Base-by-base conservation (phyloP, 2,888 invertebrate species). In the Eulithis prunata region DNA sequence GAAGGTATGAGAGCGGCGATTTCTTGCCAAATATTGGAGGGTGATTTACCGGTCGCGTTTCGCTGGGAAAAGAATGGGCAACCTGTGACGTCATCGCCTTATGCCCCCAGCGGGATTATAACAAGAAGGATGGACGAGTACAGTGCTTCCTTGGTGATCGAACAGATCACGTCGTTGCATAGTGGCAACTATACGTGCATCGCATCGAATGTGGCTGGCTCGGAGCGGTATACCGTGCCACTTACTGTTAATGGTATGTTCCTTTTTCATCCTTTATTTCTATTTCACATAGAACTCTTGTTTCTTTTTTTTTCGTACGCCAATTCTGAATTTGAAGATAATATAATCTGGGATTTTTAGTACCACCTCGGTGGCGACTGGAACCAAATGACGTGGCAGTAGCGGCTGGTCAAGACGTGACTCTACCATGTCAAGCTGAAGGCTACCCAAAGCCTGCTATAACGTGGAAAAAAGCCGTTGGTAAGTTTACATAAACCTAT, bases 121-220 rank as follows among this genome's bases (percentile, higher is more conserved):
- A 91, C 91, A 4, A 78, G 91, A 59, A 93, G 96, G 62, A 94
- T 96, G 85, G 97, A 98, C 84, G 97, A 97, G 83, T 98, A 97
- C 87, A 96, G 97, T 56, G 96, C 97, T 49, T 96, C 96, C 57
- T 94, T 98, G 75, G 96, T 97, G 77, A 97, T 98, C 78, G 97
- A 98, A 82, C 96, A 96, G 84, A 96, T 98, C 70, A 95, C 96
- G 63, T 97, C 97, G 41, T 94, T 96, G 59, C 97, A 98, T 85
- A 97, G 96, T 78, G 98, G 98, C 80, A 98, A 97, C 89, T 97
- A 97, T 84, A 97, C 97, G n/a, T 98, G 98, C 87, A 96, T 97
- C 61, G 97, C 97, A n/a, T 95, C 95, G 57, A 98, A 98, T 89
- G 95, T 97, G 32, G 98, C 98, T 12, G 97, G 97, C 11, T 94